These are phyloP conservation scores for Ptiloglossa arizonensis DNA, from an alignment of 1,140 invertebrate genomes.

Conservation along the genomic window DNA sequence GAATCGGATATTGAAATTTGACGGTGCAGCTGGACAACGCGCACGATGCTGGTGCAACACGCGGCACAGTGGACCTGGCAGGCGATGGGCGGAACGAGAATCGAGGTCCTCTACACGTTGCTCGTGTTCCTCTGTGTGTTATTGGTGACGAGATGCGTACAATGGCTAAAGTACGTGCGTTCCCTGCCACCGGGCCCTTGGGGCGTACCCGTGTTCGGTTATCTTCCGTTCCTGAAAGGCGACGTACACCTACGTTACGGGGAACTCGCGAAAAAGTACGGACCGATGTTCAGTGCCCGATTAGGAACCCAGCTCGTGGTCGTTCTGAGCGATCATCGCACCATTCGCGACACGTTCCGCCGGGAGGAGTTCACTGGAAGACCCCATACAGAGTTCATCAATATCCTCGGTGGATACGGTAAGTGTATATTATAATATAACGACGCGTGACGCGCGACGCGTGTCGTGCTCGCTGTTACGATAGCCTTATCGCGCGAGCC, in stretches of 20 bases:
- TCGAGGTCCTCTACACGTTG: constrained; percentile 69
- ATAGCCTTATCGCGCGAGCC: constrained; percentile 45
- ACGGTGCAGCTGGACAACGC: neutral
- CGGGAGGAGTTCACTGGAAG: constrained; percentile 92
- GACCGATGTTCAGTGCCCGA: constrained; percentile 90
- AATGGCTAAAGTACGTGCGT: constrained; percentile 82
- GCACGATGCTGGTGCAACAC: constrained; percentile 71
- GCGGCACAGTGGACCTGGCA: constrained; percentile 66
- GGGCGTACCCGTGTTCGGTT: constrained; percentile 92
- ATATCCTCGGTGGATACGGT: constrained; percentile 95
- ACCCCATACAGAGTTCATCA: constrained; percentile 91
- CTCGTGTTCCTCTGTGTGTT: constrained; percentile 83
- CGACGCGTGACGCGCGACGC: neutral
- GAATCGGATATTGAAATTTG: neutral
- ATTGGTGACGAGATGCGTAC: constrained; percentile 78
- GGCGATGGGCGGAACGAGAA: constrained; percentile 53
- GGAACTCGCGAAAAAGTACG: constrained; percentile 89
- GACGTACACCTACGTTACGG: constrained; percentile 90
- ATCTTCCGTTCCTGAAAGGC: constrained; percentile 89
- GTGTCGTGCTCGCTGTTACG: constrained; percentile 2
- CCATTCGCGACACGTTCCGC: constrained; percentile 92
- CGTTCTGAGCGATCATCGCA: constrained; percentile 91
- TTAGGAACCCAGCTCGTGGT: constrained; percentile 91
- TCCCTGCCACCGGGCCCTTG: constrained; percentile 92
- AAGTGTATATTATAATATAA: constrained; percentile 71